A percentile compares a stretch with the other conserved stretches of the same genome.
Evolutionary conservation across 2,888 invertebrate genomes (phyloP).

Genomic region (Cecidostiba fungosa): DNA sequence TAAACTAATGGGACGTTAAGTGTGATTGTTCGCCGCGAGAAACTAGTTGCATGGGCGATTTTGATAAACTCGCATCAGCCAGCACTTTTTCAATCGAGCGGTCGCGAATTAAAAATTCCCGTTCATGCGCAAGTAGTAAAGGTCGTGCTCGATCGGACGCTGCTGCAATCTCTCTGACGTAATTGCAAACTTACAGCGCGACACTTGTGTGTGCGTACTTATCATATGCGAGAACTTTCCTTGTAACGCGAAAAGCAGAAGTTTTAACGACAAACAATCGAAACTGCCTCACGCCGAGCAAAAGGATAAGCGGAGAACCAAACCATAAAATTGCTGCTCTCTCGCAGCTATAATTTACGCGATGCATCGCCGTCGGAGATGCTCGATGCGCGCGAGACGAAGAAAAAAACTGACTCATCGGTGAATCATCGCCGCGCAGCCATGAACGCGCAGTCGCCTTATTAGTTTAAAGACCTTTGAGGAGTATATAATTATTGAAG

Average conservation of each 20-base stretch:
- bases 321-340: background rate
- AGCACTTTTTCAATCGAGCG: background rate
- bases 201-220: no score
- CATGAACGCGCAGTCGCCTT: conserved; percentile 60
- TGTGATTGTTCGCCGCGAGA: background rate
- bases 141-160: background rate
- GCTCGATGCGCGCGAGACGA: conserved; percentile 36
- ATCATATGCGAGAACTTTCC: no score
- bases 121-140: background rate
- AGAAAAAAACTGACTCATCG: conserved; percentile 60
- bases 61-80: background rate
- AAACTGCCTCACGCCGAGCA: no score
- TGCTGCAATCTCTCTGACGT: no score
- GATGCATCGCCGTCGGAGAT: conserved; percentile 32
- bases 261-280: background rate
- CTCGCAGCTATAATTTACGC: conserved; percentile 50
- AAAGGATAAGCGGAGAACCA: no score
- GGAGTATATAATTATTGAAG: conserved; percentile 61
- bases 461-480: conserved; percentile 64
- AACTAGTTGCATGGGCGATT: background rate
- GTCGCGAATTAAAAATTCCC: no score
- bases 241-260: background rate
- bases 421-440: conserved; percentile 55
- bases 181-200: no score
- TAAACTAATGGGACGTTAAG: conserved; percentile 49